Conservation (phyloP, 2,113 vertebrate species). For the Callithrix jacchus region DNA sequence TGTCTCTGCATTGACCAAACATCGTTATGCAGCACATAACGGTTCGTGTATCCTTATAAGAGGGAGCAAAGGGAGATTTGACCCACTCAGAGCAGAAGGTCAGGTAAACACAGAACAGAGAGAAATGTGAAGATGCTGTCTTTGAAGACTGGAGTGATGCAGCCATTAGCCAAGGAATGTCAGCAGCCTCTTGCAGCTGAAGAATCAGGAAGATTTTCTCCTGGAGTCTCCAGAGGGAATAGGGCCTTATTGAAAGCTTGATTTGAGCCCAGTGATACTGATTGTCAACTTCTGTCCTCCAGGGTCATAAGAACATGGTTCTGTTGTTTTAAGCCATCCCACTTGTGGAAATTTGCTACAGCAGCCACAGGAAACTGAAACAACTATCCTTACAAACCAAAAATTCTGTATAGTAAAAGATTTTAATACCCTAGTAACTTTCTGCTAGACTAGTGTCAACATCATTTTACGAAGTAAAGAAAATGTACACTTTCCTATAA, state of each 20-base stretch:
- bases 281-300: not conserved
- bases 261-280: not conserved
- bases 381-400: not conserved
- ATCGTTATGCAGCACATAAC: not conserved
- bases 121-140: not conserved
- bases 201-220: not conserved
- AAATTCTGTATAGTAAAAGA: not conserved
- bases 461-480: not conserved
- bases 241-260: not conserved
- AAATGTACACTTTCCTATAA: not conserved
- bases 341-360: not conserved
- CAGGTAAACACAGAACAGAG: not conserved
- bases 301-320: not conserved
- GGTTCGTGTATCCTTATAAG: not conserved
- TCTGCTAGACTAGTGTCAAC: not conserved
- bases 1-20: not conserved
- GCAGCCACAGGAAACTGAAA: not conserved
- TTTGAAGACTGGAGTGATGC: not conserved
- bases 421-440: not conserved
- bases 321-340: not conserved
- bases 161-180: not conserved
- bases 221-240: not conserved
- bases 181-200: not conserved
- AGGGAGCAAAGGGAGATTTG: not conserved
- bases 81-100: not conserved